Evolutionary conservation across 53 echinoderm and acorn worm species (phyloP).

Genomic region (Pentamera pediparva): DNA sequence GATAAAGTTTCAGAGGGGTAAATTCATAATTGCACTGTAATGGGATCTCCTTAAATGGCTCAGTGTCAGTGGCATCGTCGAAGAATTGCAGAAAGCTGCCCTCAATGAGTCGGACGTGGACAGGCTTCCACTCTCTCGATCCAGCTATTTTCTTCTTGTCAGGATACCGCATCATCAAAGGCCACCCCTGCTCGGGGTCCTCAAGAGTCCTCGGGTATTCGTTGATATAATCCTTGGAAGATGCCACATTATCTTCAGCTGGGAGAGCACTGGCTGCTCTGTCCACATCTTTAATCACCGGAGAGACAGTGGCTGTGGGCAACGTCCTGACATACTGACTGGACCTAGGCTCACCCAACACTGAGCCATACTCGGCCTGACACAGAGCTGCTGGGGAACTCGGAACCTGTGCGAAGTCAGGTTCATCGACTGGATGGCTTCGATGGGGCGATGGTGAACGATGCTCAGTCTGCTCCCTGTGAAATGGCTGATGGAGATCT

Average conservation of each 20-base stretch:
- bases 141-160: constrained; percentile 89
- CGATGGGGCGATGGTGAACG: background rate
- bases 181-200: constrained; percentile 73
- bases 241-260: background rate
- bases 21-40: constrained; percentile 85
- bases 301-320: constrained; percentile 22
- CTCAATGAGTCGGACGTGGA: constrained; percentile 67
- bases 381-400: background rate
- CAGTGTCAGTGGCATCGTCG: constrained; percentile 33
- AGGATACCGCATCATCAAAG: constrained; percentile 73
- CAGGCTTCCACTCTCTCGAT: constrained; percentile 78
- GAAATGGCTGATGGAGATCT: constrained; percentile 2
- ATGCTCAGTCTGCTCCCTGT: background rate
- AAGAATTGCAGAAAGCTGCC: constrained; percentile 74
- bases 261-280: constrained; percentile 4
- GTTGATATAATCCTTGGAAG: constrained; percentile 44
- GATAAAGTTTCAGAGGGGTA: constrained; percentile 51
- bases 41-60: constrained; percentile 84
- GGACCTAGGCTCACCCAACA: background rate
- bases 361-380: background rate
- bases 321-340: background rate
- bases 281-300: background rate
- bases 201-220: constrained; percentile 56
- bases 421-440: background rate
- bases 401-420: background rate